Base-by-base conservation (phyloP, 2,888 invertebrate genomes). In the Troides oblongomaculatus region DNA sequence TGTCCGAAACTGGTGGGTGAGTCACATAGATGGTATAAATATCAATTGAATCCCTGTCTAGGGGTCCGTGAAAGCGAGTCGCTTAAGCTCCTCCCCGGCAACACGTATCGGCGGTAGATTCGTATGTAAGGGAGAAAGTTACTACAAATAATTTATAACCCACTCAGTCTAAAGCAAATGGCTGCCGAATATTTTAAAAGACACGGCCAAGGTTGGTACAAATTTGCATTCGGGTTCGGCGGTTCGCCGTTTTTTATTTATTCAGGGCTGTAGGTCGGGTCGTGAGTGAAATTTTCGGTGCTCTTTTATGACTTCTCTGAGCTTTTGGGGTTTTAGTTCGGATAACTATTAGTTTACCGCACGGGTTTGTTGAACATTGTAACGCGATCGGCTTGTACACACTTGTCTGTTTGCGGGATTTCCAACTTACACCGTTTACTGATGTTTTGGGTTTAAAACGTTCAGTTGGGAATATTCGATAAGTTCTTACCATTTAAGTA, bases 121-220 rank as follows among this genome's bases (percentile, higher is more conserved):
- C 63, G 43, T 60, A 63, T 59, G 62, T 66, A 61, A 68, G 61
- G 57, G 61, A 63, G 66, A 63, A 70, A 63, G 62, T 70, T 70
- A 64, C 61, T 67, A 60, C 64, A 64, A 70, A 70, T 70, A 70
- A 70, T 70, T 70, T 67, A 70, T 67, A 64, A 70, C 63, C 64
- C 67, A 67, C 70, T 67, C 59, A 64, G 61, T 53, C 61, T 61
- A 64, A 69, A 64, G 69, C 69, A 64, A 69, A 69, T 61, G 64
- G 67, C 67, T 57, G 43, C 63, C 64, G 70, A 70, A 70, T 70
- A 70, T 70, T 70, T 67, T 70, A 70, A 57, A 70, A 70, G 70
- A 70, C 67, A 64, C 53, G 70, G 66, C 70, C 70, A 70, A 70
- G 70, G 70, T 70, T 67, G 66, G 60, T 59, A 61, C 59, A 56